Conservation (phyloP, 2,888 invertebrate species). For the Rhagonycha fulva region DNA sequence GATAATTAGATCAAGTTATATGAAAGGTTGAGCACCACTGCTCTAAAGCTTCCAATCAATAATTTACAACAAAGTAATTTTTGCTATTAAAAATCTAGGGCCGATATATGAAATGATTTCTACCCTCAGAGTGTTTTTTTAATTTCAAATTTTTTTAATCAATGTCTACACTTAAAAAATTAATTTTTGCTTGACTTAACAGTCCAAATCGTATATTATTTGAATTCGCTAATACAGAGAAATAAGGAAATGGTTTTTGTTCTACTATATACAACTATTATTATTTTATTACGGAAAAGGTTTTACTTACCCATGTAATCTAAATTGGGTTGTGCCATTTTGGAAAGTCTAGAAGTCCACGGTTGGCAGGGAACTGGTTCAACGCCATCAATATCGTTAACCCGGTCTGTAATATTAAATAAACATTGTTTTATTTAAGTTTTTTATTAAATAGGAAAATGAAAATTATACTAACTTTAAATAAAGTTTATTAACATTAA, state of each 20-base stretch:
- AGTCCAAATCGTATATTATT: too few relatives aligned
- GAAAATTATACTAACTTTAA: not conserved
- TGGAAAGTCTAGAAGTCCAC: slow-evolving; percentile 90
- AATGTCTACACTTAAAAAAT: too few relatives aligned
- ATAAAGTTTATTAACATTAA: not conserved
- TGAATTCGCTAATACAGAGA: too few relatives aligned
- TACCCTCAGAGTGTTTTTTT: too few relatives aligned
- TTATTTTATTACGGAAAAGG: not conserved
- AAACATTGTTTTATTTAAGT: not conserved
- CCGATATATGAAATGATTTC: too few relatives aligned
- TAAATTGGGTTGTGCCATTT: slow-evolving; percentile 92
- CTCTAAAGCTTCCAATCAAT: too few relatives aligned
- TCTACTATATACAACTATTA: not conserved
- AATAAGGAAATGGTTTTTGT: not conserved
- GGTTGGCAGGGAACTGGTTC: slow-evolving; percentile 78
- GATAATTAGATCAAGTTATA: too few relatives aligned
- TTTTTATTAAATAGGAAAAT: not conserved
- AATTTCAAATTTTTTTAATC: too few relatives aligned
- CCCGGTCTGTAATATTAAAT: slow-evolving; percentile 64
- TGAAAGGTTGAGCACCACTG: too few relatives aligned
- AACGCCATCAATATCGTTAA: slow-evolving; percentile 69
- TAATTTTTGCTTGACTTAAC: too few relatives aligned
- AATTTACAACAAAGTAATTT: too few relatives aligned
- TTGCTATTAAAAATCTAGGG: too few relatives aligned
- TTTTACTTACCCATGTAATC: slow-evolving; percentile 80